These are phyloP conservation scores for Mohoua ochrocephala DNA, from an alignment of 2,113 vertebrate species.

Conservation along the genomic window DNA sequence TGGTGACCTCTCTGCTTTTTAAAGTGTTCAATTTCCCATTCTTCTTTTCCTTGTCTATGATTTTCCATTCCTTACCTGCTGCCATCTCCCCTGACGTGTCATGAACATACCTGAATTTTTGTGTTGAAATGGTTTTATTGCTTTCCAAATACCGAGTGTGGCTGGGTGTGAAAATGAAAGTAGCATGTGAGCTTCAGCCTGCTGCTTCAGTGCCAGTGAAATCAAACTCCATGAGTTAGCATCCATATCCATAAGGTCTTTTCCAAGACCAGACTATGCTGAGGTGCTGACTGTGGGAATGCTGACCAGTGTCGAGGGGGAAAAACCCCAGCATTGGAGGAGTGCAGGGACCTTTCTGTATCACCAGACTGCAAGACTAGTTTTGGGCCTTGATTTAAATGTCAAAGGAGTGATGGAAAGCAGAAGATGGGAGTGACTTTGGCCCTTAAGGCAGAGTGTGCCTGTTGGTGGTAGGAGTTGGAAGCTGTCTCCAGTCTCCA, in stretches of 20 bases:
- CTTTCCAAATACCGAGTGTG: neutral
- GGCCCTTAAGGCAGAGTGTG: neutral
- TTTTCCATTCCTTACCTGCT: neutral
- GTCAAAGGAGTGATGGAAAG: neutral
- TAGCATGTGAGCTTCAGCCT: neutral
- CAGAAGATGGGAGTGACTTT: neutral
- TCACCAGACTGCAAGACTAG: neutral
- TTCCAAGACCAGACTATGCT: neutral
- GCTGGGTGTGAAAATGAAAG: neutral
- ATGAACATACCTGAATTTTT: neutral
- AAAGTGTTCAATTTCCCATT: neutral
- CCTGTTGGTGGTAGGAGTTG: neutral
- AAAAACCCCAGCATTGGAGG: neutral
- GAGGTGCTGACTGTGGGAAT: neutral
- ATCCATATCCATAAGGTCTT: neutral
- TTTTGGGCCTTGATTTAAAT: constrained; percentile 14
- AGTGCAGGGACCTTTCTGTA: neutral
- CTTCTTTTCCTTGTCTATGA: neutral
- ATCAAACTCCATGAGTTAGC: neutral
- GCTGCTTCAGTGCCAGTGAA: neutral
- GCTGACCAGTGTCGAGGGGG: neutral
- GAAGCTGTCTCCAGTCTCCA: neutral
- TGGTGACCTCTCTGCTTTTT: neutral
- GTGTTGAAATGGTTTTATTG: neutral
- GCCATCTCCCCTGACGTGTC: neutral